These are phyloP conservation scores for Luperina nickerlii DNA, from an alignment of 2,888 invertebrate genomes.

Conservation along the genomic window DNA sequence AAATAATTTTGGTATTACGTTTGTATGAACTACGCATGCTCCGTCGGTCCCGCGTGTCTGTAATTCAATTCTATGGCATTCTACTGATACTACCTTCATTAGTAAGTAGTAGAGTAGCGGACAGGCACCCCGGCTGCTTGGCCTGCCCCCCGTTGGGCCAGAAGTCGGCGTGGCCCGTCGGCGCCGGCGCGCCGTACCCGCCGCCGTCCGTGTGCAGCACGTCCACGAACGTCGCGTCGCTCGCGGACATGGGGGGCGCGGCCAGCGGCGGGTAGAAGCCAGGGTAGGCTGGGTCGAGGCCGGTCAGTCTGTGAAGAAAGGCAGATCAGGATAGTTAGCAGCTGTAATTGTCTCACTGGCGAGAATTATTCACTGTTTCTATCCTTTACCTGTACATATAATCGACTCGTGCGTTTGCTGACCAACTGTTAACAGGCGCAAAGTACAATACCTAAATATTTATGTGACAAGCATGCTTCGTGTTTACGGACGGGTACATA, in stretches of 20 bases:
- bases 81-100: constrained; percentile 71
- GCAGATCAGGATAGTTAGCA: neutral
- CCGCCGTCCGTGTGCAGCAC: constrained; percentile 87
- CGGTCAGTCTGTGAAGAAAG: constrained; percentile 75
- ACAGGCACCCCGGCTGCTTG: constrained; percentile 86
- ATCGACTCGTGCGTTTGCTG: too few relatives aligned
- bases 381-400: too few relatives aligned
- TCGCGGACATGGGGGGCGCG: constrained; percentile 67
- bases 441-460: too few relatives aligned
- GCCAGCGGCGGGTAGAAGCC: constrained; percentile 79
- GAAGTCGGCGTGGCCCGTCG: constrained; percentile 83
- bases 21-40: too few relatives aligned
- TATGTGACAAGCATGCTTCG: too few relatives aligned
- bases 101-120: constrained; percentile 72
- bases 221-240: constrained; percentile 87
- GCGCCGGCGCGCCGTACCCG: constrained; percentile 76
- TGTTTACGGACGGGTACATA: too few relatives aligned
- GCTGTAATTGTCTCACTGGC: neutral
- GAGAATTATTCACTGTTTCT: too few relatives aligned
- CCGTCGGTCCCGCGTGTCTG: too few relatives aligned
- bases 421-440: too few relatives aligned
- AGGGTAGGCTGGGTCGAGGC: constrained; percentile 87
- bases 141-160: constrained; percentile 87
- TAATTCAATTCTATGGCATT: neutral
- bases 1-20: too few relatives aligned